Evolutionary conservation across 2,888 invertebrate genomes (phyloP).

Genomic region (Himalopsyche anomala): DNA sequence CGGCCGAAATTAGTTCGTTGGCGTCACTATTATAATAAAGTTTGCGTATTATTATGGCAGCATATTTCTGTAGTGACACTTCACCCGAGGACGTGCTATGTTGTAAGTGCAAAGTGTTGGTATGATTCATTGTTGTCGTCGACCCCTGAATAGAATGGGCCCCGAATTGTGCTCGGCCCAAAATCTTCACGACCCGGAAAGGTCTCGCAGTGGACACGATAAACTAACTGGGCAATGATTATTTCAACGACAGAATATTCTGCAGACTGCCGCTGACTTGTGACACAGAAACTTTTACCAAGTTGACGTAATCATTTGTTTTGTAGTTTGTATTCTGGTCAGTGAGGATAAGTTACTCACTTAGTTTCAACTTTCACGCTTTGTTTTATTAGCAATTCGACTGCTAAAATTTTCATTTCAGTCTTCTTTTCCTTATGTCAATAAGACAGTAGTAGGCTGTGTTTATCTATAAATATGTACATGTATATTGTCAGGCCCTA

Average conservation of each 20-base stretch:
- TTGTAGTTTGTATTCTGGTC: not conserved
- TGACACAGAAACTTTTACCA: not conserved
- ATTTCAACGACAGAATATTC: slow-evolving; percentile 2
- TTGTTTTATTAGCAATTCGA: too few relatives aligned
- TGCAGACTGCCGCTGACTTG: not conserved
- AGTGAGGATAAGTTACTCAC: too few relatives aligned
- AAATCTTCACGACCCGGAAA: slow-evolving; percentile 29
- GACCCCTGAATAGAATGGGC: slow-evolving; percentile 10
- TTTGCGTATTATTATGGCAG: not conserved
- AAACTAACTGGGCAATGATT: slow-evolving; percentile 20
- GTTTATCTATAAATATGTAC: too few relatives aligned
- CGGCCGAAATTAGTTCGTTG: too few relatives aligned
- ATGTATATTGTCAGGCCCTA: too few relatives aligned
- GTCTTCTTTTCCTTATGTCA: too few relatives aligned
- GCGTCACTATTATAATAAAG: too few relatives aligned
- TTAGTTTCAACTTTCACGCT: too few relatives aligned
- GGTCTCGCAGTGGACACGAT: slow-evolving; percentile 2
- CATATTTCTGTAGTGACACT: not conserved
- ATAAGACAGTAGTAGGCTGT: too few relatives aligned
- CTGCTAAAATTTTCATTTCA: too few relatives aligned
- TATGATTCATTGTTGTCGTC: slow-evolving; percentile 22
- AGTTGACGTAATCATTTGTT: slow-evolving; percentile 1
- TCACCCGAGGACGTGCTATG: not conserved
- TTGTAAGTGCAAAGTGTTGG: slow-evolving; percentile 16
- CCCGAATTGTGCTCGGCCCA: not conserved